phyloP scores from a whole-genome alignment of 92 coral and sea anemone genomes.

The Bergia puertoricense region DNA sequence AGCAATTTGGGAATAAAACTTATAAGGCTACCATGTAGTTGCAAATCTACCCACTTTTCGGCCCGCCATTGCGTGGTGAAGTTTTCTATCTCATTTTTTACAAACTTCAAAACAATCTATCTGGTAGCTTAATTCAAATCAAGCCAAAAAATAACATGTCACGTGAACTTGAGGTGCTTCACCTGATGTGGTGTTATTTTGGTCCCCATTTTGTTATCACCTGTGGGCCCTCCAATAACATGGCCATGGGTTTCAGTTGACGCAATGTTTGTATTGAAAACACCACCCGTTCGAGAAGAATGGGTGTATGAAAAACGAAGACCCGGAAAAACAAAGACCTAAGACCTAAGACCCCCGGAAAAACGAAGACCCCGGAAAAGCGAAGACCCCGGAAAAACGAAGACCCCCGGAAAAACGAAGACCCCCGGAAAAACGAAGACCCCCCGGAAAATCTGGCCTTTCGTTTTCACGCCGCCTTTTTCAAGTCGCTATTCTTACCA shows the following conservation, averaged over 20 bases:
- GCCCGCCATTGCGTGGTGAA: constrained; percentile 26
- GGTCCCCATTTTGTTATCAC: neutral
- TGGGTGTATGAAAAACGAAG: too few relatives aligned
- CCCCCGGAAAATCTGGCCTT: too few relatives aligned
- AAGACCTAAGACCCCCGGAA: too few relatives aligned
- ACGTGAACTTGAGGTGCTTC: constrained; percentile 25
- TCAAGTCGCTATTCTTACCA: too few relatives aligned
- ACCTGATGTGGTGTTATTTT: neutral
- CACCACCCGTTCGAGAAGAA: too few relatives aligned
- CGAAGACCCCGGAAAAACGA: too few relatives aligned
- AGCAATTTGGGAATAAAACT: neutral
- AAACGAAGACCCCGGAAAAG: too few relatives aligned
- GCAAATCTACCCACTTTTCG: constrained; percentile 31
- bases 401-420: too few relatives aligned
- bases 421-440: too few relatives aligned
- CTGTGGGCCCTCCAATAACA: constrained; percentile 4
- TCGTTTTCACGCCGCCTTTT: too few relatives aligned
- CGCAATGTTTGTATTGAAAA: too few relatives aligned
- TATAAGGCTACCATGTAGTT: neutral
- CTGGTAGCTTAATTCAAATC: neutral
- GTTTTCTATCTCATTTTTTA: constrained; percentile 22
- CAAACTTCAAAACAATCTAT: constrained; percentile 15
- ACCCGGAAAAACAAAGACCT: too few relatives aligned
- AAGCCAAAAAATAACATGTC: neutral
- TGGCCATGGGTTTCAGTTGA: neutral